Evolutionary conservation across 2,888 invertebrate species (phyloP), one percentile per base, ranked within the genome.

Genomic region (Cryptus viduatorius): DNA sequence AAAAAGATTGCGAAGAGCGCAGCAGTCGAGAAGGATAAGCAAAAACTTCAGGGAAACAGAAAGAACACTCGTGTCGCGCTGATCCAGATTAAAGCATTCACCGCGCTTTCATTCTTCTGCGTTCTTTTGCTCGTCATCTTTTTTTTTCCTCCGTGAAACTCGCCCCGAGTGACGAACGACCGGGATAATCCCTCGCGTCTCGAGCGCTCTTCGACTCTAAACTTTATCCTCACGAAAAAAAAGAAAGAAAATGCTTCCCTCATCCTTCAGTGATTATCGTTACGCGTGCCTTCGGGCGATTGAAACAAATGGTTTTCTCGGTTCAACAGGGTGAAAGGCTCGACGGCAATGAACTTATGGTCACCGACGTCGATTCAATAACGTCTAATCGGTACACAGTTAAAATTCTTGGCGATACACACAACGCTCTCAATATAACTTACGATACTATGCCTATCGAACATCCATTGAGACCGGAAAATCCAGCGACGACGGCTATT

Each of bases 301-400:
- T 29, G 29, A 72, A 37, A 59, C 69, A 59, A 16, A 67, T 42
- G 3, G 24, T 24, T 53, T 53, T 75, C n/a, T 83, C 85, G 83
- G 86, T 83, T 78, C 87, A 88, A 61, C 90, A 94, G 94, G 94
- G 92, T 1, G 89, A 92, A 19, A 88, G 90, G 67, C 88, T 94
- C 16, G 92, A 93, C 82, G 91, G 93, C 37, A 89, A 91, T 46
- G 89, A 91, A 72, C 84, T 94, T 71, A 90, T 94, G 84, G 91
- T 95, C 83, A 92, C 90, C 77, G 95, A 95, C 81, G 91, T 91
- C 5, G 95, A 95, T 87, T 91, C 93, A 16, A 86, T 89, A 10
- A 90, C 87, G 14, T 94, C 94, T 50, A 95, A 95, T 87, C 89
- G 91, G 37, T 94, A 94, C 87, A 89, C 86, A 53, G 90, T 94